phyloP scores from a whole-genome alignment of 2,888 invertebrate species.

The Agonopterix heracliana region DNA sequence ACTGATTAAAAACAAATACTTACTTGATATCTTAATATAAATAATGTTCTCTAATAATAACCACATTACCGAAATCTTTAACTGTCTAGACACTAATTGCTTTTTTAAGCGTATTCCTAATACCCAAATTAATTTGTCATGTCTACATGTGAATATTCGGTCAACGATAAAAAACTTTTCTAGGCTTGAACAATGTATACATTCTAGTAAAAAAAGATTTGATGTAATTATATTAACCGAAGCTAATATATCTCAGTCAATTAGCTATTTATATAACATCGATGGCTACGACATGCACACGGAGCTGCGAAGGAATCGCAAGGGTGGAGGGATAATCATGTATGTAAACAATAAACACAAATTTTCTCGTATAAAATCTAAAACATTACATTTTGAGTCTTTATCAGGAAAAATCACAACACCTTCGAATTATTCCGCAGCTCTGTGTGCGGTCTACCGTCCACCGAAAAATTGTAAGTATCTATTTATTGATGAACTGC shows the following conservation, averaged over 20 bases:
- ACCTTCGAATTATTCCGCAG: slow-evolving; percentile 2
- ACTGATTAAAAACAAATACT: not conserved
- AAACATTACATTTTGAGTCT: slow-evolving; percentile 12
- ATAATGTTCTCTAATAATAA: not conserved
- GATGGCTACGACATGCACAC: slow-evolving; percentile 14
- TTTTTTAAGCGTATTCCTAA: not conserved
- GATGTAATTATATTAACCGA: slow-evolving; percentile 14
- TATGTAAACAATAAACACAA: slow-evolving; percentile 13
- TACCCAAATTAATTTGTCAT: not conserved
- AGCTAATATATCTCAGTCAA: slow-evolving; percentile 11
- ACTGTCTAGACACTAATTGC: not conserved
- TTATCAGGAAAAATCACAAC: slow-evolving; percentile 10
- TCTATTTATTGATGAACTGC: slow-evolving; percentile 12
- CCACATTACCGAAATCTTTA: not conserved
- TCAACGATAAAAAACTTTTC: not conserved
- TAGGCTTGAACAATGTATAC: not conserved
- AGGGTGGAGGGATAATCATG: slow-evolving; percentile 16
- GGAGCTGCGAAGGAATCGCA: slow-evolving; percentile 6
- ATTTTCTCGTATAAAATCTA: slow-evolving; percentile 1
- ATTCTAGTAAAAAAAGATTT: not conserved
- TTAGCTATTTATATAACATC: slow-evolving; percentile 11
- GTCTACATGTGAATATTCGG: not conserved
- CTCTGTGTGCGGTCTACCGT: slow-evolving; percentile 11
- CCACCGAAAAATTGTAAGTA: slow-evolving; percentile 11
- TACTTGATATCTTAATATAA: too few species aligned